Evolutionary conservation across 2,797 vertebrate species (phyloP).

Genomic region (Avahi laniger): DNA sequence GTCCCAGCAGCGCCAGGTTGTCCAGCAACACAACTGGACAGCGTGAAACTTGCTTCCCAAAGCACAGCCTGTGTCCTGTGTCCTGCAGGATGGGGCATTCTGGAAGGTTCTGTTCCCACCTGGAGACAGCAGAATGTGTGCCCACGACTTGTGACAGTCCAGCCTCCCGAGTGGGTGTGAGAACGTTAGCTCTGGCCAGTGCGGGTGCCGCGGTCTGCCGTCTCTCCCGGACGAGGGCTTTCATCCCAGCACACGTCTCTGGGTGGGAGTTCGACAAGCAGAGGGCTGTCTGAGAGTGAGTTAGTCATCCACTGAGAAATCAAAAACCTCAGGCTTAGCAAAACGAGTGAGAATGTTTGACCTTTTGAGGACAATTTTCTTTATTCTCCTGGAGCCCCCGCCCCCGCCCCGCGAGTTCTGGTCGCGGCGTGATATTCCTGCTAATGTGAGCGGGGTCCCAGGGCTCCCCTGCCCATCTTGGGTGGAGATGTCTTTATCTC

Average conservation of each 20-base stretch:
- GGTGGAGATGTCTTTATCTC: constrained; percentile 1
- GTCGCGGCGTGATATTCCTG: too few species aligned
- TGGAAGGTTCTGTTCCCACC: background rate
- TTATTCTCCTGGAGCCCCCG: background rate
- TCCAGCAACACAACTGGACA: background rate
- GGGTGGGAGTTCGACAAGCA: constrained; percentile 2
- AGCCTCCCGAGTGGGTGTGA: too few species aligned
- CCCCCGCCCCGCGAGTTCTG: background rate
- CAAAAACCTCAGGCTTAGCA: constrained; percentile 47
- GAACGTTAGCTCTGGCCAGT: too few species aligned
- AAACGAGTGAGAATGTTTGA: constrained; percentile 64
- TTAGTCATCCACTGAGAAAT: constrained; percentile 68
- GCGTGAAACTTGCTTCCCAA: background rate
- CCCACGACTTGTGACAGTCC: rapidly evolving
- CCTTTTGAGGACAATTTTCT: constrained; percentile 45
- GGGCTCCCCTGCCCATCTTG: background rate
- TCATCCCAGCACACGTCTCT: constrained; percentile 56
- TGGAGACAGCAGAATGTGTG: background rate
- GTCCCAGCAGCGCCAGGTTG: background rate
- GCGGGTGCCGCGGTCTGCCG: background rate
- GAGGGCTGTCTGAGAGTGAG: constrained; percentile 22
- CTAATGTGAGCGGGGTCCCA: rapidly evolving
- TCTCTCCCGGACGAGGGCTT: constrained; percentile 14
- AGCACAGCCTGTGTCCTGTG: background rate
- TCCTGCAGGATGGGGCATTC: background rate